These are phyloP conservation scores for Hippocampus mohnikei DNA, from an alignment of 2,113 vertebrate species.

Conservation along the genomic window DNA sequence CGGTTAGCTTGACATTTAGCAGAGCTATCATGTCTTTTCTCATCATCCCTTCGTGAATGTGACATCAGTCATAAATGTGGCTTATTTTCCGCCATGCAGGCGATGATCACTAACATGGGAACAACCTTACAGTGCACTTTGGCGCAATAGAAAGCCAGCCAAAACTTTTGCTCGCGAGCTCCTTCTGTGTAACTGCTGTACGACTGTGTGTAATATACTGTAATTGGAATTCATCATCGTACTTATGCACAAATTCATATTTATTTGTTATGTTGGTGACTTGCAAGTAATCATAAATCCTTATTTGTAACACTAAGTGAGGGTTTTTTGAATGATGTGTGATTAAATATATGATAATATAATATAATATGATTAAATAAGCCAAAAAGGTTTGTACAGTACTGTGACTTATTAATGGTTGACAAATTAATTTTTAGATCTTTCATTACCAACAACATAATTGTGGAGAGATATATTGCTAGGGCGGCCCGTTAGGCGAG, in stretches of 20 bases:
- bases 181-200: too few species aligned
- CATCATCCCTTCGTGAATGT: too few species aligned
- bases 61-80: too few species aligned
- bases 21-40: too few species aligned
- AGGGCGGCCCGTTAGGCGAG: background rate
- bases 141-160: too few species aligned
- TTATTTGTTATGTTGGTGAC: background rate
- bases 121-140: too few species aligned
- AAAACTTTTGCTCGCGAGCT: too few species aligned
- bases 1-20: too few species aligned
- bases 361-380: constrained; percentile 17
- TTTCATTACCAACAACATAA: background rate
- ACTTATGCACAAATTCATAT: constrained; percentile 1
- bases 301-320: background rate
- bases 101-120: too few species aligned
- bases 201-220: background rate
- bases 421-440: background rate
- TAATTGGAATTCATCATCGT: constrained; percentile 19
- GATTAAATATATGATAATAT: too few species aligned
- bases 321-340: constrained; percentile 1
- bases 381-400: background rate
- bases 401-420: constrained; percentile 5
- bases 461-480: background rate
- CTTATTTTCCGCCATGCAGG: too few species aligned
- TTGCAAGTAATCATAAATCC: background rate